These are phyloP conservation scores for Formica aserva DNA, from an alignment of 2,888 invertebrate genomes.

Conservation along the genomic window DNA sequence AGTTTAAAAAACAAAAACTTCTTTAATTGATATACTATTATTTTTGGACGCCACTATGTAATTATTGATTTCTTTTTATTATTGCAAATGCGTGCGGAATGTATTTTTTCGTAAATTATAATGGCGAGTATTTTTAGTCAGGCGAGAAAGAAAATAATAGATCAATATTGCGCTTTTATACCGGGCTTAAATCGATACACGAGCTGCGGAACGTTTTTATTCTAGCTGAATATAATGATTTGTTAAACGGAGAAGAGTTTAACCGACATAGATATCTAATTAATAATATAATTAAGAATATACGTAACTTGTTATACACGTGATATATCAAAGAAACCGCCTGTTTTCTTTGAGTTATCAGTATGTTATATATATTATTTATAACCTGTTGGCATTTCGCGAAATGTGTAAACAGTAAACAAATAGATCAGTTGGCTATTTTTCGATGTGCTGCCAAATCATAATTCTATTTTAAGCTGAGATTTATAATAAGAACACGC, in stretches of 20 bases:
- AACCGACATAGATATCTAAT: not conserved
- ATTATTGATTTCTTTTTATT: not conserved
- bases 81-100: not conserved
- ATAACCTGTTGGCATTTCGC: not conserved
- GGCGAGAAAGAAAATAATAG: not conserved
- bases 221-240: not conserved
- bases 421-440: not conserved
- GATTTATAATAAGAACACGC: slow-evolving; percentile 5
- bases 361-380: not conserved
- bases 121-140: not conserved
- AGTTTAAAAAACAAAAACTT: not conserved
- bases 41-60: not conserved
- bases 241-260: not conserved
- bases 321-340: not conserved
- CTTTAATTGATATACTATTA: slow-evolving; percentile 6
- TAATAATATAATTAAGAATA: not conserved
- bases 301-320: not conserved
- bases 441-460: slow-evolving; percentile 4
- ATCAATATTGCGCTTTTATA: slow-evolving; percentile 17
- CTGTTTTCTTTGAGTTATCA: not conserved
- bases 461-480: slow-evolving; percentile 44
- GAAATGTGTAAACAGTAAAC: slow-evolving; percentile 13
- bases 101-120: not conserved
- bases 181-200: slow-evolving; percentile 16
- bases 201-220: not conserved